Evolutionary conservation across 2,888 invertebrate species (phyloP).

Genomic region (Biston stratarius): DNA sequence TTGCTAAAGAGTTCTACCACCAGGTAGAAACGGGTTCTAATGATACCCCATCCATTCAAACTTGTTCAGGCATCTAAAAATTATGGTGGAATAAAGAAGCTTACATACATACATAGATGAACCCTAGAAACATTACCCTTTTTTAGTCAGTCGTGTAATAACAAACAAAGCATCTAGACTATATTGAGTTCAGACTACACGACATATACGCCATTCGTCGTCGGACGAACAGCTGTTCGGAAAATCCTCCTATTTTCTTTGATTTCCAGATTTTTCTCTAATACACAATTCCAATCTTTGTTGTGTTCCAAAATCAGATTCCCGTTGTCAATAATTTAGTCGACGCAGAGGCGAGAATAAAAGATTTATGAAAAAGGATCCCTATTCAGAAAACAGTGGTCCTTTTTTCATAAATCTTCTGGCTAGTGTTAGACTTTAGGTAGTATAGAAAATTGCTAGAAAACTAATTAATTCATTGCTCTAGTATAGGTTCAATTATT

Average conservation of each 20-base stretch:
- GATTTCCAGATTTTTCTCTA: background rate
- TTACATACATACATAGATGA: no score
- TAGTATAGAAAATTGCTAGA: conserved; percentile 26
- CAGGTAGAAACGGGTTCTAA: no score
- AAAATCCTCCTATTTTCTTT: no score
- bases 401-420: conserved; percentile 41
- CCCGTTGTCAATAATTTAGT: conserved; percentile 35
- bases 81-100: no score
- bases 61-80: no score
- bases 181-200: no score
- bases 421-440: conserved; percentile 3
- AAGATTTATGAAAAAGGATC: conserved; percentile 42
- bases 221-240: background rate
- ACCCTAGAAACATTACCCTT: no score
- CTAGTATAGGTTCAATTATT: background rate
- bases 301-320: conserved; percentile 11
- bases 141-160: no score
- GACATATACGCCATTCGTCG: no score
- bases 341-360: conserved; percentile 31
- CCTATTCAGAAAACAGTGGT: conserved; percentile 22
- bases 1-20: no score
- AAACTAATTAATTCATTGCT: background rate
- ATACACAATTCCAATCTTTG: conserved; percentile 1
- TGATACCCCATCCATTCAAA: no score
- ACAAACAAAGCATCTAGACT: no score